These are phyloP conservation scores for Umimayanthus kanabou DNA, from an alignment of 92 coral and sea anemone genomes.

Conservation along the genomic window DNA sequence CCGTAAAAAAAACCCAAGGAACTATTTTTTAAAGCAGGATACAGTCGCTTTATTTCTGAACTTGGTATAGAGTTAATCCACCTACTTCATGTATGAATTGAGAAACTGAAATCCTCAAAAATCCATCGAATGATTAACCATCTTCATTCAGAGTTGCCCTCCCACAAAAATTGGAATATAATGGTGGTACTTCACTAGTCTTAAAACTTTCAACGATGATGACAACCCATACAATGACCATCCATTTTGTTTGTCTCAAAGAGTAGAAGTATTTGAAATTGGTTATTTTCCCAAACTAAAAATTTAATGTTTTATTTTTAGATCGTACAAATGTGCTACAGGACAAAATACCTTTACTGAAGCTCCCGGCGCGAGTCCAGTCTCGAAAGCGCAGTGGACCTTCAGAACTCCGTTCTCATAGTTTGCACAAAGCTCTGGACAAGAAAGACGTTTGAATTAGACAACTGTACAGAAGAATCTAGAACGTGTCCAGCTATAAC, in stretches of 20 bases:
- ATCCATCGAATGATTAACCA: neutral
- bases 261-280: neutral
- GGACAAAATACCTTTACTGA: slow-evolving; percentile 82
- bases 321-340: neutral
- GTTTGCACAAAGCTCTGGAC: slow-evolving; percentile 52
- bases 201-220: no score
- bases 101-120: neutral
- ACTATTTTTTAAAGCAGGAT: no score
- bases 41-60: no score
- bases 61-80: no score
- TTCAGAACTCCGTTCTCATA: slow-evolving; percentile 77
- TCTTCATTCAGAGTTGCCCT: neutral
- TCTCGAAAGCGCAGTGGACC: slow-evolving; percentile 89
- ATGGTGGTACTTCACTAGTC: neutral
- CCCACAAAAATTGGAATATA: no score
- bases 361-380: slow-evolving; percentile 90
- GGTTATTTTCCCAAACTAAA: neutral
- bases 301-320: no score
- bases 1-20: no score
- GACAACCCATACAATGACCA: neutral
- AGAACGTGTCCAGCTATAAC: no score
- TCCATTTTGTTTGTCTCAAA: no score
- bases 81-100: no score
- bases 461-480: neutral
- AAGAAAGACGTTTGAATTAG: neutral